These are phyloP conservation scores for Calidris pugnax DNA, from an alignment of 2,113 vertebrate genomes.

Conservation along the genomic window DNA sequence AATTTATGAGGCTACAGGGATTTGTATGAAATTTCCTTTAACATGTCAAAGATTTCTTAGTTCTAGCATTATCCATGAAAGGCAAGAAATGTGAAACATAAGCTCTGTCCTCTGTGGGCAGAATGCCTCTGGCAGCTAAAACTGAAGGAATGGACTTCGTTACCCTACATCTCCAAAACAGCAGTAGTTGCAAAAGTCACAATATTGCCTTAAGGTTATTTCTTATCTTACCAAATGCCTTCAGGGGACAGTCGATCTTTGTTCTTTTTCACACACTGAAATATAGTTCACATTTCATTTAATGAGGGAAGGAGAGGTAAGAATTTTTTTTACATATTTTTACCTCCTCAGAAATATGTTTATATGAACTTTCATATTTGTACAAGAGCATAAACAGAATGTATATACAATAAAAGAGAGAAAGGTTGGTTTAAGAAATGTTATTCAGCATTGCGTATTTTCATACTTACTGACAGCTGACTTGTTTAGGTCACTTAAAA, in stretches of 20 bases:
- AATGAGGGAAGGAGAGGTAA: not conserved
- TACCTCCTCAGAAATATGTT: not conserved
- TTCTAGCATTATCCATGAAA: slow-evolving; percentile 4
- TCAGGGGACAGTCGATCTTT: slow-evolving; percentile 12
- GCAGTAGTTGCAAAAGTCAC: slow-evolving; percentile 39
- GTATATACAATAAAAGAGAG: not conserved
- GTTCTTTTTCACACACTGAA: not conserved
- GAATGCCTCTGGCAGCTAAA: slow-evolving; percentile 45
- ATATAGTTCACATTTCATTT: not conserved
- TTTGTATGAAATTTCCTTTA: slow-evolving; percentile 1
- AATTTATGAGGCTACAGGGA: not conserved
- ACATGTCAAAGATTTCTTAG: not conserved
- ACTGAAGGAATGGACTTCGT: not conserved
- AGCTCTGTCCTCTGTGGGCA: slow-evolving; percentile 6
- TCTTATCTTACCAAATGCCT: slow-evolving; percentile 54
- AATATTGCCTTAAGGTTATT: slow-evolving; percentile 56
- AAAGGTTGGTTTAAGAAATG: not conserved
- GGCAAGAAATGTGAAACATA: slow-evolving; percentile 10
- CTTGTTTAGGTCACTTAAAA: not conserved
- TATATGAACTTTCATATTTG: not conserved
- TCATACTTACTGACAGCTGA: not conserved
- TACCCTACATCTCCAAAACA: slow-evolving; percentile 21
- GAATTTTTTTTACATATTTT: not conserved
- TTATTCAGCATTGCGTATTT: not conserved
- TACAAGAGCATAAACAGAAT: not conserved